phyloP scores from a whole-genome alignment of 2,113 vertebrate genomes.

The Nycticebus coucang region DNA sequence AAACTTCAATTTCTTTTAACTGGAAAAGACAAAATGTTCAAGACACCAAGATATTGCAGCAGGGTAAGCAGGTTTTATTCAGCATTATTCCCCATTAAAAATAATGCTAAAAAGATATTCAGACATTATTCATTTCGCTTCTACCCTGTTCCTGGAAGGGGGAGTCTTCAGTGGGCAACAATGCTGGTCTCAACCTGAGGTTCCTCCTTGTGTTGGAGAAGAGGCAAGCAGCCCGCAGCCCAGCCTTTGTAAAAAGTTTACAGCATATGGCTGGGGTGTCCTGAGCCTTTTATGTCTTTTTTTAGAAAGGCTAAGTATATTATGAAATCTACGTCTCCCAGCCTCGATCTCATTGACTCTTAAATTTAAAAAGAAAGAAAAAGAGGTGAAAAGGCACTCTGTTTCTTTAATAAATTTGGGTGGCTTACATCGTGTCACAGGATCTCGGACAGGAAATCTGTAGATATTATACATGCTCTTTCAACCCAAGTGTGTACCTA shows the following conservation, averaged over 20 bases:
- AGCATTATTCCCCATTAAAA: background rate
- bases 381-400: background rate
- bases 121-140: background rate
- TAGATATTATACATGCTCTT: background rate
- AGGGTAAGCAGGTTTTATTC: background rate
- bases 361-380: background rate
- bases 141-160: background rate
- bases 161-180: background rate
- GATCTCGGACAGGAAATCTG: background rate
- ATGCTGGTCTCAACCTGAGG: background rate
- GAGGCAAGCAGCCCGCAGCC: background rate
- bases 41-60: background rate
- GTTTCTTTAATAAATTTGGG: background rate
- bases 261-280: background rate
- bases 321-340: background rate
- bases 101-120: background rate
- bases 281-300: background rate
- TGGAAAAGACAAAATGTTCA: background rate
- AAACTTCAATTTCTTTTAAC: conserved; percentile 38
- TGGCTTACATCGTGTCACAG: background rate
- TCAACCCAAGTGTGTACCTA: background rate
- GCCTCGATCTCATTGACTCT: background rate
- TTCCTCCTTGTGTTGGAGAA: background rate
- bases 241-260: background rate
- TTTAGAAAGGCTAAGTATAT: background rate